These are phyloP conservation scores for Metellina segmentata DNA, from an alignment of 2,888 invertebrate species.

Conservation along the genomic window DNA sequence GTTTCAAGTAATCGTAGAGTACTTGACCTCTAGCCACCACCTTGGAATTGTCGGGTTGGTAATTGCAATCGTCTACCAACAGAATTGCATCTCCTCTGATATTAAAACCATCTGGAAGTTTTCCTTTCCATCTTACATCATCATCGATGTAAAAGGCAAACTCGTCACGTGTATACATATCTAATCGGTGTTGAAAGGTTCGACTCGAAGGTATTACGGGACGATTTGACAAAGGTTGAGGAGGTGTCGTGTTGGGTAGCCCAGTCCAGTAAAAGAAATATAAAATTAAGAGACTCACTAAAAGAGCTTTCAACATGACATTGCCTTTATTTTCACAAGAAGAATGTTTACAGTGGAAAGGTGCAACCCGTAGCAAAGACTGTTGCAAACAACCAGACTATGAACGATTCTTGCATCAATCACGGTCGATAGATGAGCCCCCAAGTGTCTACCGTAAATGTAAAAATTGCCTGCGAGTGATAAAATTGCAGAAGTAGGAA, in stretches of 20 bases:
- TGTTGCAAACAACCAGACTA: not conserved
- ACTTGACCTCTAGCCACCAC: not conserved
- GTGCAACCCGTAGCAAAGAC: not conserved
- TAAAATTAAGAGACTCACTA: not conserved
- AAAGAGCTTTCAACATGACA: not conserved
- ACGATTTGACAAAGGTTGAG: not conserved
- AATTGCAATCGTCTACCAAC: not conserved
- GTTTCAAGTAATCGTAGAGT: not conserved
- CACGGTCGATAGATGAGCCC: not conserved
- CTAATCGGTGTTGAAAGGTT: not conserved
- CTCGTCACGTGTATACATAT: not conserved
- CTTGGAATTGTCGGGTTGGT: not conserved
- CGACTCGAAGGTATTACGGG: not conserved
- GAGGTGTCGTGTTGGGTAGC: not conserved
- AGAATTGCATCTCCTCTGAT: not conserved
- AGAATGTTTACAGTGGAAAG: not conserved
- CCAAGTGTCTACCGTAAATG: too few relatives aligned
- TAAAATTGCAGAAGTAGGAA: too few relatives aligned
- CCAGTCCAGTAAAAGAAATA: not conserved
- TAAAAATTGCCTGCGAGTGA: too few relatives aligned
- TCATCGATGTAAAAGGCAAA: not conserved
- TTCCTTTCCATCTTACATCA: not conserved
- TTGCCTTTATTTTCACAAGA: conserved; percentile 2
- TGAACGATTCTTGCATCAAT: not conserved
- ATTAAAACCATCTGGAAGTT: not conserved